Evolutionary conservation across 2,888 invertebrate genomes (phyloP), one percentile per base, ranked within the genome.

Genomic region (Pyrocoelia pectoralis): DNA sequence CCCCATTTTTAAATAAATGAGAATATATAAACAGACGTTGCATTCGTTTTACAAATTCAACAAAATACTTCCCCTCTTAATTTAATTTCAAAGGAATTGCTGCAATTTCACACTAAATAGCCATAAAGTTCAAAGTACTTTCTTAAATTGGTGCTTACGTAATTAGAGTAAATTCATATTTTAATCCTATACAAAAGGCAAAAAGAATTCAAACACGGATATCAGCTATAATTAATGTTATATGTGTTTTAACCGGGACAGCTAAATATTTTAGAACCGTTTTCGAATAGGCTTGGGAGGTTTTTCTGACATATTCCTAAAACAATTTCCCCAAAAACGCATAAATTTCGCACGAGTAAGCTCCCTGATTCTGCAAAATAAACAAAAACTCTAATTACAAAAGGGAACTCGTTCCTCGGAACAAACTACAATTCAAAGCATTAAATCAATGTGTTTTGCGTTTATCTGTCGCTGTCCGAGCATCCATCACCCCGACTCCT

Each of bases 381-480:
- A 65, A 65, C 65, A 70, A 70, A 68, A 69, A 72, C 69, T 71
- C 72, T 80, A 80, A 80, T 80, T 80, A 80, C 79, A 79, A 79
- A 80, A 79, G 78, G 78, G 74, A 77, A 78, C 77, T 79, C 79
- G 76, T 79, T 79, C 74, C 76, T 76, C 77, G 75, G 74, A 78
- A 77, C 78, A 79, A 79, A 79, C 78, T 78, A 77, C 79, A 76
- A 79, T 77, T 74, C 79, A 71, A 71, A 72, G 79, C 79, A 78
- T 78, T 81, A 81, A 81, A 81, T 81, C 80, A 81, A 79, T 80
- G 79, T 80, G 80, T 81, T 81, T 81, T 81, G 80, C 80, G 80
- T 81, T 81, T 81, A 81, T 81, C 80, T 81, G 80, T 80, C 81
- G 79, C 75, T 76, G 77, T 78, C 79, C 79, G 75, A 72, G 76